Evolutionary conservation across 1,140 invertebrate genomes (phyloP), one percentile per base, ranked within the genome.

Genomic region (Megathymus violae): DNA sequence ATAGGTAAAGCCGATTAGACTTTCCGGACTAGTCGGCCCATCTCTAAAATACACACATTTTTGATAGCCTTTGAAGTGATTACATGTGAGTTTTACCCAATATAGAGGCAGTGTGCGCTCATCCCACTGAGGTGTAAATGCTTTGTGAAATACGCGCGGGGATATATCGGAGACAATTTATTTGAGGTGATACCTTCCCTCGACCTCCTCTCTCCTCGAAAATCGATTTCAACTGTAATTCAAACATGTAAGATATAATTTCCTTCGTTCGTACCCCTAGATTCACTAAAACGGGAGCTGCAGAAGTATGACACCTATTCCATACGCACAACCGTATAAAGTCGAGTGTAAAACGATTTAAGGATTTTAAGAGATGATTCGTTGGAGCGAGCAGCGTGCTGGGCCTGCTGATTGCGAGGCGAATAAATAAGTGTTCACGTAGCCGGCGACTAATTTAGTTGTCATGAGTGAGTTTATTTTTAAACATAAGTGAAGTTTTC

Each of bases 111-210:
- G 67, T 84, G 59, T 76, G 36, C 80, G 78, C 36, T 58, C 38
- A 17, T 31, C 78, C 56, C 66, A 52, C n/a, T 46, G 56, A 85
- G 79, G 79, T 80, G 84, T 87, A 83, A 85, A 86, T 75, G 78
- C 73, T 69, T 72, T 76, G 78, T 83, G 78, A 87, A 82, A 85
- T 85, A 85, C 82, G 76, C 74, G 71, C 64, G 54, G 75, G 77
- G 74, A 83, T 85, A 82, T 85, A 87, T 85, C 79, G 79, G 79
- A 74, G 82, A 87, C 84, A 87, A 87, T 87, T 87, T 87, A 87
- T 87, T 82, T 74, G 69, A 78, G 74, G 62, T 77, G 50, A 65
- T 75, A 66, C n/a, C 69, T 72, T 71, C 60, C 60, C 47, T 67
- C 64, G 64, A 41, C 47, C 66, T 69, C 70, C 56, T 64, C 58